Base-by-base conservation (phyloP, 2,888 invertebrate species). In the Muschampia plurimacula region DNA sequence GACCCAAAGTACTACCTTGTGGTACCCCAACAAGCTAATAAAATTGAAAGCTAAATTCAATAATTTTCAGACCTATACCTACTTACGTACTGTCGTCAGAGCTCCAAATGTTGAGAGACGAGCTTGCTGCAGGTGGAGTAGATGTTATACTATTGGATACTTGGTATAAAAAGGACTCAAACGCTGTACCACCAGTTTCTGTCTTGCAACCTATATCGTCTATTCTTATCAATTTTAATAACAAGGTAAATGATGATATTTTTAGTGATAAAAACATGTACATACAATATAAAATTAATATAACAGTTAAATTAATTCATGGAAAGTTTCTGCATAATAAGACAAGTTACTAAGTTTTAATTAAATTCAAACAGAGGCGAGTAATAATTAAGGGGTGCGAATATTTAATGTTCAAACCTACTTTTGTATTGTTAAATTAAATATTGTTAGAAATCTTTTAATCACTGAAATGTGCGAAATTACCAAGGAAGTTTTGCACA, bases 151-250 rank as follows among this genome's bases (percentile, higher is more conserved):
- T 99, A 1, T 95, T 99, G 74, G 98, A 99, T 86, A 96, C 97
- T 4, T 99, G 99, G 99, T 99, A 99, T 89, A 97, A 98, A 83
- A 98, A 98, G 89, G 99, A 99, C 86, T 97, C 97, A 74, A 99
- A 99, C 86, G 98, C 99, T 0, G 99, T 99, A 0, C 99, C 99
- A 0, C 97, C 99, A 0, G 97, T 98, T 13, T 99, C 98, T 6
- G 98, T 99, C 13, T 93, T 99, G 36, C 99, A 99, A 85, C 99
- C 99, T 0, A 99, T 99, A 82, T 99, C 99, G 12, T 99, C 99
- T 5, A 99, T 99, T 83, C 94, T 99, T 57, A 97, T 98, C 75
- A 99, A 99, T 91, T 99, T 99, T 84, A 99, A 99, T 86, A 99
- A 99, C 83, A 99, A 99, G 96, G 98, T 98, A 69, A 74, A 68